Evolutionary conservation across 2,797 vertebrate genomes (phyloP).

Genomic region (Labroides dimidiatus): DNA sequence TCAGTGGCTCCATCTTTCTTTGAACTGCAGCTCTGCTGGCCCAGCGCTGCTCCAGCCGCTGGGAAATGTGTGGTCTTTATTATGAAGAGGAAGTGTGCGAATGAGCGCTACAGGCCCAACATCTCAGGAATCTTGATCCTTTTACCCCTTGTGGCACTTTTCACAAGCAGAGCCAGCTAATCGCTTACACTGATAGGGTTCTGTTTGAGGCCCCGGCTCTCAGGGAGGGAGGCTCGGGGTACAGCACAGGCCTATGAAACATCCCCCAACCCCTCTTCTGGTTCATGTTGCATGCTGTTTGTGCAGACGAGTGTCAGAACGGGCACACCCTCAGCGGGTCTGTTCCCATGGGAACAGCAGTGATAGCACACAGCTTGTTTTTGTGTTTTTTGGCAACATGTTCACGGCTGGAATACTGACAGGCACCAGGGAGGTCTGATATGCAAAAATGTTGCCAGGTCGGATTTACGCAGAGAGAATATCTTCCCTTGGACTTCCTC

Average conservation of each 20-base stretch:
- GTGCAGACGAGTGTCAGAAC: constrained; percentile 73
- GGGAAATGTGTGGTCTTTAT: constrained; percentile 77
- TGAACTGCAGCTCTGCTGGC: constrained; percentile 38
- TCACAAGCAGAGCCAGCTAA: constrained; percentile 69
- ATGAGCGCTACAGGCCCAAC: constrained; percentile 69
- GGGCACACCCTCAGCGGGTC: constrained; percentile 72
- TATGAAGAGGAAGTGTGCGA: constrained; percentile 77
- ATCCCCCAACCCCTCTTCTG: background rate
- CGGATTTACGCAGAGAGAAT: constrained; percentile 49
- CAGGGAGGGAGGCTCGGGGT: constrained; percentile 19
- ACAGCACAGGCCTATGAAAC: constrained; percentile 8
- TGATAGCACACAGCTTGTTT: constrained; percentile 80
- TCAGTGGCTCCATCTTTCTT: constrained; percentile 26
- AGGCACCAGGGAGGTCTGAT: constrained; percentile 76
- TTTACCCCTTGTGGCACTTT: constrained; percentile 65
- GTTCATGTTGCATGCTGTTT: constrained; percentile 56
- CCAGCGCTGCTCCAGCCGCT: constrained; percentile 34
- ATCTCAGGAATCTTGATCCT: constrained; percentile 77
- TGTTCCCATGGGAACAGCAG: constrained; percentile 80
- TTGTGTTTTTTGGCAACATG: constrained; percentile 78
- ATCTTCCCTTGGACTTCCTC: constrained; percentile 60
- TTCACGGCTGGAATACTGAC: constrained; percentile 69
- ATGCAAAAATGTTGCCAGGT: constrained; percentile 71
- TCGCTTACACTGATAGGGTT: constrained; percentile 65
- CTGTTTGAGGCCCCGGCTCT: constrained; percentile 44